Base-by-base conservation (phyloP, 1,140 invertebrate species). In the Dryas iulia region DNA sequence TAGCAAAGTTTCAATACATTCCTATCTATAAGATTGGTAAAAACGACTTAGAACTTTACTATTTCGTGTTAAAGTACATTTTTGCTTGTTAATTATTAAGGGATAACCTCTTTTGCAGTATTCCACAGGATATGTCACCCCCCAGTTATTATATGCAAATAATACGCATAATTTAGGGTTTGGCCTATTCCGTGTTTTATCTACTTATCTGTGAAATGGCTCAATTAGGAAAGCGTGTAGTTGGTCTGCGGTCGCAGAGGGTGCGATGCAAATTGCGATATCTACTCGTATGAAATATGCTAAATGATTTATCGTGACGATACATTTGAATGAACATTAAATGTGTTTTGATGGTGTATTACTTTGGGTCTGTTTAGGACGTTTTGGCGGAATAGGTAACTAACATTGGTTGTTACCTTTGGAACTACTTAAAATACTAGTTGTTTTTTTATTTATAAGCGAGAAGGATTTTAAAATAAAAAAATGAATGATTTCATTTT, bases 201-300 rank as follows among this genome's bases (percentile, higher is more conserved):
- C 88, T 89, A 87, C 84, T 90, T 90, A 90, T 90, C 88, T 89
- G 83, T 86, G 86, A 87, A 88, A 90, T 89, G 81, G 88, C 82
- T 89, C 88, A 90, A 90, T 90, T 90, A 90, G 83, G 65, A 76
- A 81, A 77, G 79, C 78, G 79, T 74, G 78, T 70, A 69, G 64
- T 67, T 63, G 71, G 71, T 73, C 70, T 73, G 72, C 61, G 74
- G 78, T 78, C 47, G 61, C 24, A 12, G 53, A 59, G 76, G 77
- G 70, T 70, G 58, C 65, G 26, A 81, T 83, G 78, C 72, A 78
- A 77, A 83, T 72, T 72, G 39, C 71, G 79, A 79, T 84, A 80
- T 84, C 71, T 74, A 76, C 71, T 71, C 35, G 73, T 75, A 77
- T 79, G 67, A 76, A 90, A 88, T 90, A 90, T 87, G 87, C 65